phyloP scores from a whole-genome alignment of 2,888 invertebrate species.

The Tortrix viridana region DNA sequence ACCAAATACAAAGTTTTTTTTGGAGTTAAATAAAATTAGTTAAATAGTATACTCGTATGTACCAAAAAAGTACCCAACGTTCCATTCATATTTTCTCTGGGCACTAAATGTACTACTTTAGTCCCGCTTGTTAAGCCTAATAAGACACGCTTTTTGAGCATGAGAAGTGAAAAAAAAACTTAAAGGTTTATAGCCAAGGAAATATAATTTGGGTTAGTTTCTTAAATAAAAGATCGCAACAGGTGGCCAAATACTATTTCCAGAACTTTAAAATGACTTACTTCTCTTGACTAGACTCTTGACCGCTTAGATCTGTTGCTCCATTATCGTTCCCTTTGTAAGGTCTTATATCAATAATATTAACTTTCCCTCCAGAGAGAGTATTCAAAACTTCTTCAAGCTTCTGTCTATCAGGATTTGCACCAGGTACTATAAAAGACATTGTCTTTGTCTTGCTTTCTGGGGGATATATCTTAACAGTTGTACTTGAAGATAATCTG shows the following conservation, averaged over 20 bases:
- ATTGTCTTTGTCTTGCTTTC: slow-evolving; percentile 90
- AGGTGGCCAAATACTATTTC: not conserved
- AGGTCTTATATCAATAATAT: slow-evolving; percentile 89
- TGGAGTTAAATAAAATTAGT: too few species aligned
- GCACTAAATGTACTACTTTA: too few species aligned
- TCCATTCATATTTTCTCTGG: too few species aligned
- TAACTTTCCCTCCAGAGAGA: slow-evolving; percentile 91
- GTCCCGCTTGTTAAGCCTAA: too few species aligned
- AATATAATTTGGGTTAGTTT: not conserved
- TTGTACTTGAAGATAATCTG: slow-evolving; percentile 88
- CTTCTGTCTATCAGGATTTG: slow-evolving; percentile 88
- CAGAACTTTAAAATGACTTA: slow-evolving; percentile 51
- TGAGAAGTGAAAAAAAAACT: too few species aligned
- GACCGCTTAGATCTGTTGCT: slow-evolving; percentile 79
- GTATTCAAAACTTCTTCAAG: slow-evolving; percentile 90
- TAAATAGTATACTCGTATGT: too few species aligned
- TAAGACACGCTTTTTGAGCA: too few species aligned
- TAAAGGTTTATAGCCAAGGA: not conserved
- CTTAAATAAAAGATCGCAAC: not conserved
- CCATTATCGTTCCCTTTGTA: slow-evolving; percentile 84
- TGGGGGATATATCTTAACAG: slow-evolving; percentile 90
- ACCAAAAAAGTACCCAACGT: too few species aligned
- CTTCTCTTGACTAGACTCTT: slow-evolving; percentile 84
- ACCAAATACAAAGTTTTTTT: too few species aligned
- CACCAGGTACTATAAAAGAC: slow-evolving; percentile 92